phyloP scores from a whole-genome alignment of 2,888 invertebrate species.

The Andrena haemorrhoa region DNA sequence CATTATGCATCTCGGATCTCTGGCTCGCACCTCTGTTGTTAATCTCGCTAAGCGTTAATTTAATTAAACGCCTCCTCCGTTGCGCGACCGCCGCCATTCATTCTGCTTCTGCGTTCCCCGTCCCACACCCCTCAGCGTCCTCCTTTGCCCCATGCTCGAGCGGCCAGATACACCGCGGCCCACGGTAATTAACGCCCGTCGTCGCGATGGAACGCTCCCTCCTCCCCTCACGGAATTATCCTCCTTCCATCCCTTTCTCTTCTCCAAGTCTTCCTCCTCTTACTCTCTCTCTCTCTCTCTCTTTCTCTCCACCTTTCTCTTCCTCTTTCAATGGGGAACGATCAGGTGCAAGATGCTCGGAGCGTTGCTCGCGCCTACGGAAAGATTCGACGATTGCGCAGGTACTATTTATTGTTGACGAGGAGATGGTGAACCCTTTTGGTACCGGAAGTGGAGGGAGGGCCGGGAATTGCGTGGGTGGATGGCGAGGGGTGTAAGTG shows the following conservation, averaged over 20 bases:
- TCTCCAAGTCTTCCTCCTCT: neutral
- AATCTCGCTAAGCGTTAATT: conserved; percentile 85
- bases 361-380: conserved; percentile 8
- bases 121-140: conserved; percentile 42
- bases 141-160: conserved; percentile 52
- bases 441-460: neutral
- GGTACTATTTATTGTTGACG: conserved; percentile 2
- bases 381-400: conserved; percentile 18
- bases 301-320: no score
- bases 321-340: neutral
- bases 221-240: conserved; percentile 25
- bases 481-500: no score
- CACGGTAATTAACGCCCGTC: conserved; percentile 67
- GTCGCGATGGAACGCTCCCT: conserved; percentile 43
- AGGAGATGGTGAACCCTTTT: neutral
- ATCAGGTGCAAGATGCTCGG: conserved; percentile 17
- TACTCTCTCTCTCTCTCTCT: neutral
- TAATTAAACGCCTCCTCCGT: conserved; percentile 83
- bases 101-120: conserved; percentile 67
- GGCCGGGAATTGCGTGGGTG: no score
- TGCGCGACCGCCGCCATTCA: conserved; percentile 67
- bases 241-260: neutral
- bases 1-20: conserved; percentile 85
- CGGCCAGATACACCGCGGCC: conserved; percentile 69
- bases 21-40: conserved; percentile 84